These are phyloP conservation scores for Neodiprion virginianus DNA, from an alignment of 1,140 invertebrate genomes.

Conservation along the genomic window DNA sequence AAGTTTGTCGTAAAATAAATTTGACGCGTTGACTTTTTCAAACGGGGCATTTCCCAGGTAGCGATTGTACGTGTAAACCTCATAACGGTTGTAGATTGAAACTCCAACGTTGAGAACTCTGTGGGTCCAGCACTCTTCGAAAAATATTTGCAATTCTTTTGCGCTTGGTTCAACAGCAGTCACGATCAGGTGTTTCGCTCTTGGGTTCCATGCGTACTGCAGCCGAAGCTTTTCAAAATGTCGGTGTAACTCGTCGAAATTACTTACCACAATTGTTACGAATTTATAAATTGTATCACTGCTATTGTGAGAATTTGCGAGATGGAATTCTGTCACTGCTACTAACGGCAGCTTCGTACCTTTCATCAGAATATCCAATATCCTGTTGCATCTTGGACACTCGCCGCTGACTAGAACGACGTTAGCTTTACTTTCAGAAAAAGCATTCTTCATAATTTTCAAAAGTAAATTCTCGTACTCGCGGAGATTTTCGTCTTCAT, in stretches of 20 bases:
- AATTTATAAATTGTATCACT: neutral
- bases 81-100: neutral
- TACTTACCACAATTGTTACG: neutral
- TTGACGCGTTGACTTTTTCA: neutral
- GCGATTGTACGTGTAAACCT: slow-evolving; percentile 2
- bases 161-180: neutral
- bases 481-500: too few relatives aligned
- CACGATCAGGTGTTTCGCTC: neutral
- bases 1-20: neutral
- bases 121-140: neutral
- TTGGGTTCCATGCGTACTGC: neutral
- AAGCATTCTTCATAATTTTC: too few relatives aligned
- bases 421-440: too few relatives aligned
- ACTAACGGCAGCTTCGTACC: too few relatives aligned
- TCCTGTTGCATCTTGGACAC: too few relatives aligned
- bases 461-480: too few relatives aligned
- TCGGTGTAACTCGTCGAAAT: neutral
- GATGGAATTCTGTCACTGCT: too few relatives aligned
- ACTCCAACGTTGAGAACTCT: neutral
- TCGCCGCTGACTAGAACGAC: too few relatives aligned
- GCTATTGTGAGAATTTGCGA: too few relatives aligned
- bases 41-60: neutral
- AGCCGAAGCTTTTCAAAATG: neutral
- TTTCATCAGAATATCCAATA: too few relatives aligned
- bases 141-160: neutral